Evolutionary conservation across 2,888 invertebrate genomes (phyloP).

Genomic region (Hesperia comma): DNA sequence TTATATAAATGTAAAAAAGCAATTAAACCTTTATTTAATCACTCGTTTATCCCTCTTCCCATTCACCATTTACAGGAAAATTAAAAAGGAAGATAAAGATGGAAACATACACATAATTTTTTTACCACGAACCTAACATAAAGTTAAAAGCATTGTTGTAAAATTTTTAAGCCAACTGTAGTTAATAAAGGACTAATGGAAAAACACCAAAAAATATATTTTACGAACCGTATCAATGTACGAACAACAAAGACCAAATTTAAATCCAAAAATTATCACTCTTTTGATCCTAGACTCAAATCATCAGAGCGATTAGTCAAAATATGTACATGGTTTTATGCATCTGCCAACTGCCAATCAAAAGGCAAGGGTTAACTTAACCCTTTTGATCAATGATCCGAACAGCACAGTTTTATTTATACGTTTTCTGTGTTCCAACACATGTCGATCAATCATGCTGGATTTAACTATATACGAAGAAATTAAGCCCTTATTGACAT

Average conservation of each 20-base stretch:
- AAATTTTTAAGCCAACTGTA: no score
- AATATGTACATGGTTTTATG: conserved; percentile 26
- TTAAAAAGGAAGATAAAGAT: no score
- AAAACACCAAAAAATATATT: no score
- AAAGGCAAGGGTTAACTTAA: conserved; percentile 50
- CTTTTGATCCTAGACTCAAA: not conserved
- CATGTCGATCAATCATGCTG: conserved; percentile 70
- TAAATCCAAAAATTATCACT: conserved; percentile 1
- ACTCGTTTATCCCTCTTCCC: no score
- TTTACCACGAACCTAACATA: no score
- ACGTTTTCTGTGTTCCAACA: conserved; percentile 51
- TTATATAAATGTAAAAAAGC: no score
- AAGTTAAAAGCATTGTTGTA: no score
- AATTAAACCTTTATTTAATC: no score
- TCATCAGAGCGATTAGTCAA: conserved; percentile 15
- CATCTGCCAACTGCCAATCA: conserved; percentile 54
- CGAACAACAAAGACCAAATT: not conserved
- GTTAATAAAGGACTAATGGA: no score
- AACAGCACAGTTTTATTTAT: conserved; percentile 51
- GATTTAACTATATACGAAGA: conserved; percentile 61
- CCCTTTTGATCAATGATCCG: conserved; percentile 58
- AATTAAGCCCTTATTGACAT: conserved; percentile 64
- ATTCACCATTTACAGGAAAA: no score
- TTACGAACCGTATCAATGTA: not conserved
- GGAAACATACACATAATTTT: no score